Percentiles rank a stretch among this genome's conserved stretches.
phyloP scores from a whole-genome alignment of 2,888 invertebrate genomes.

The Zaprionus lineosus region DNA sequence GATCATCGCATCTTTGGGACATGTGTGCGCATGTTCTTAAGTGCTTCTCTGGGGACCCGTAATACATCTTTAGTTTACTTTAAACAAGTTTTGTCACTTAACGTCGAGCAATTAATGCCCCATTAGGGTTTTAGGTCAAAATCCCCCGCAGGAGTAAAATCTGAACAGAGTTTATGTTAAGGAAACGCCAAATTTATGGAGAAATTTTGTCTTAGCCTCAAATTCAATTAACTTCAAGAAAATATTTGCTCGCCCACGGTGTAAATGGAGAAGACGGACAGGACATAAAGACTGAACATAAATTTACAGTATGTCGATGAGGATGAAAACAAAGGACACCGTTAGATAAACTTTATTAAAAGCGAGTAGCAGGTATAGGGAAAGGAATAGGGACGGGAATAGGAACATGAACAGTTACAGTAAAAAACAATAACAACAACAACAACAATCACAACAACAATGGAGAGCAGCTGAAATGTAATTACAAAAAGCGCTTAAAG shows the following conservation, averaged over 20 bases:
- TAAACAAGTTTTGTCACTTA: conserved; percentile 70
- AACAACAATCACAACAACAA: conserved; percentile 37
- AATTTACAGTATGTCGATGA: conserved; percentile 73
- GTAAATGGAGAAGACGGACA: conserved; percentile 8
- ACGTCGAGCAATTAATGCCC: conserved; percentile 55
- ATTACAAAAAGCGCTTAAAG: conserved; percentile 75
- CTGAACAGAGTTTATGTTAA: conserved; percentile 58
- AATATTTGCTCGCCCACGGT: conserved; percentile 71
- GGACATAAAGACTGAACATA: conserved; percentile 57
- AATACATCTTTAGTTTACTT: conserved; percentile 23
- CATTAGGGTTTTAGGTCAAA: conserved; percentile 41
- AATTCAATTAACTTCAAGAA: conserved; percentile 79
- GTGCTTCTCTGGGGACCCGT: conserved; percentile 44
- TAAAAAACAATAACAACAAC: conserved; percentile 23
- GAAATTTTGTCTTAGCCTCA: conserved; percentile 55
- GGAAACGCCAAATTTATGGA: conserved; percentile 61
- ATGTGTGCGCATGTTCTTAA: conserved; percentile 20
- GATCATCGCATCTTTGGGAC: neutral
- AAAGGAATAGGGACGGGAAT: too few species aligned
- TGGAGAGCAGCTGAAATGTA: conserved; percentile 67
- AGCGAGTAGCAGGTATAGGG: too few species aligned
- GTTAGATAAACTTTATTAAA: conserved; percentile 75
- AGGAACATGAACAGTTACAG: conserved; percentile 45
- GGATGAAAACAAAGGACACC: conserved; percentile 73
- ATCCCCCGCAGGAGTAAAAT: conserved; percentile 27